Percentiles rank a stretch among this genome's conserved stretches.
Conservation (phyloP, 2,797 vertebrate genomes). For the Okamejei kenojei region DNA sequence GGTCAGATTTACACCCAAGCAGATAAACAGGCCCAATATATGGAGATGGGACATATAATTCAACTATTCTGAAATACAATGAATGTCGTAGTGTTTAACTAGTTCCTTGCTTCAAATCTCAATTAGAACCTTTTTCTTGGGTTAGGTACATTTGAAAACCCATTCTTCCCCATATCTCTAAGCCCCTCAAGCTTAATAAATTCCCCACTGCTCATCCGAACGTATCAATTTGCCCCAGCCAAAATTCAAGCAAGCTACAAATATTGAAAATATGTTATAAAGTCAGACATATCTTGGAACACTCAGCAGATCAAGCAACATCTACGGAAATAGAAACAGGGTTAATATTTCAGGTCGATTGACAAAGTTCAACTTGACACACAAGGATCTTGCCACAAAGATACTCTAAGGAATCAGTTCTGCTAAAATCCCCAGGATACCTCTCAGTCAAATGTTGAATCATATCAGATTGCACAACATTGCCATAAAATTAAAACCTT, state of each 20-base stretch:
- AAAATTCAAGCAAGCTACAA: too few species aligned
- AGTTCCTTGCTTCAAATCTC: too few species aligned
- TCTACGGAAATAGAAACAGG: too few species aligned
- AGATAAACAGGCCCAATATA: neutral
- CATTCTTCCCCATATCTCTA: too few species aligned
- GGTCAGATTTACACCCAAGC: neutral
- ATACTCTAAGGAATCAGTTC: slow-evolving; percentile 39
- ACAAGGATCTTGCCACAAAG: neutral
- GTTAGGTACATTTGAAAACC: neutral
- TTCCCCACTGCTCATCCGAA: neutral
- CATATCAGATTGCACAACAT: slow-evolving; percentile 53
- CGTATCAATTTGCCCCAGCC: neutral
- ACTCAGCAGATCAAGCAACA: too few species aligned
- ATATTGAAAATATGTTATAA: too few species aligned
- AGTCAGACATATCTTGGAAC: neutral
- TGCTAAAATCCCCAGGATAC: slow-evolving; percentile 52
- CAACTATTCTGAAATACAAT: neutral
- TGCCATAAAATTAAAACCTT: slow-evolving; percentile 61
- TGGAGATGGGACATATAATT: neutral
- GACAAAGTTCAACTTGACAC: neutral
- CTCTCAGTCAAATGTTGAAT: slow-evolving; percentile 59
- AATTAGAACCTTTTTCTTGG: neutral
- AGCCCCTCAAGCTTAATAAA: too few species aligned
- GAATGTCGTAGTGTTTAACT: neutral
- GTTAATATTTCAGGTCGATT: too few species aligned